Conservation (phyloP, 2,797 vertebrate species). For the Emys orbicularis region DNA sequence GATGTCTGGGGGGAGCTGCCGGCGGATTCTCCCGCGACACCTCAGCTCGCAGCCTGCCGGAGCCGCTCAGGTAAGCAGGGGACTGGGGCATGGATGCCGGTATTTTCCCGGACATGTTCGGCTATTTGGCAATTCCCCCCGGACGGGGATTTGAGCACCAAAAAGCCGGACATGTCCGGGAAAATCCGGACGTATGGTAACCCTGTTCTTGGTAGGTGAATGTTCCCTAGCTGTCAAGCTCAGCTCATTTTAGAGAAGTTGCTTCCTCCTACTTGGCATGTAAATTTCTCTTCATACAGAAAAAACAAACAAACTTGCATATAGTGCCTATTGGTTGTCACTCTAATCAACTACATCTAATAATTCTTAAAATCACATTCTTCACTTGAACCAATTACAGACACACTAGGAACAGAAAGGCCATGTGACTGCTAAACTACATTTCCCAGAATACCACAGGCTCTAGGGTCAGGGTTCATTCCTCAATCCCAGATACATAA, state of each 20-base stretch:
- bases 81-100: too few species aligned
- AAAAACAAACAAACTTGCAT: rapidly evolving
- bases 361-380: not conserved
- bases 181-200: too few species aligned
- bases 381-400: not conserved
- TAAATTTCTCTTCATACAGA: not conserved
- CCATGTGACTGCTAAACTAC: not conserved
- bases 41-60: too few species aligned
- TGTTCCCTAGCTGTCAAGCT: not conserved
- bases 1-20: too few species aligned
- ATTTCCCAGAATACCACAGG: not conserved
- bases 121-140: too few species aligned
- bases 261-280: slow-evolving; percentile 38
- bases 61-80: too few species aligned
- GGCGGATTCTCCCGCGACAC: too few species aligned
- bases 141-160: too few species aligned
- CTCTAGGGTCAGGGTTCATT: not conserved
- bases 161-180: too few species aligned
- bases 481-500: rapidly evolving
- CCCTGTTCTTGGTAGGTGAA: rapidly evolving
- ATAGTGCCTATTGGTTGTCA: rapidly evolving
- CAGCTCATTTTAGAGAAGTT: not conserved
- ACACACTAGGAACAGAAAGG: not conserved
- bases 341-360: rapidly evolving
- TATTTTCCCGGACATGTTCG: too few species aligned